Evolutionary conservation across 1,140 invertebrate genomes (phyloP).

Genomic region (Zophobas morio): DNA sequence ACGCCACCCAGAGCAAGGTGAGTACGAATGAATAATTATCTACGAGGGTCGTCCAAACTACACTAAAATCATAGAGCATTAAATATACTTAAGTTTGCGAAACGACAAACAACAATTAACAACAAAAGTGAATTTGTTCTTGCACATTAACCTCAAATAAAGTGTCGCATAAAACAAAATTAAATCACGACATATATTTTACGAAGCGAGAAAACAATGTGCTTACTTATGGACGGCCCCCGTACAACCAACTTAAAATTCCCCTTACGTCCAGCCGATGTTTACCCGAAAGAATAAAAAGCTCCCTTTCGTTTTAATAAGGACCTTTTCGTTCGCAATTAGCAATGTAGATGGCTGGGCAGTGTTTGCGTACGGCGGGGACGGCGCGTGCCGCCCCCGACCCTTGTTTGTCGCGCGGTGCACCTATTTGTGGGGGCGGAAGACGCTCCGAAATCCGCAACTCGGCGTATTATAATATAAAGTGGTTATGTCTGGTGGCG

Average conservation of each 20-base stretch:
- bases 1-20: slow-evolving; percentile 79
- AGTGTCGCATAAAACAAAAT: too few relatives aligned
- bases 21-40: too few relatives aligned
- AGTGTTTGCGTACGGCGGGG: slow-evolving; percentile 2
- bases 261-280: slow-evolving; percentile 9
- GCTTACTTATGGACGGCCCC: too few relatives aligned
- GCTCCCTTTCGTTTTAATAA: slow-evolving; percentile 5
- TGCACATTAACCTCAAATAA: too few relatives aligned
- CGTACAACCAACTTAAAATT: slow-evolving; percentile 8
- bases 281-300: not conserved
- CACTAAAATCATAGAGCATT: too few relatives aligned
- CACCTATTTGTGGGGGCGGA: slow-evolving; percentile 4
- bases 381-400: slow-evolving; percentile 9
- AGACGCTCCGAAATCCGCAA: slow-evolving; percentile 7
- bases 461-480: slow-evolving; percentile 55
- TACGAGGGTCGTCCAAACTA: too few relatives aligned
- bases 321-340: slow-evolving; percentile 15
- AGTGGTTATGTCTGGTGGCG: slow-evolving; percentile 54
- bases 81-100: too few relatives aligned
- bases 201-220: too few relatives aligned
- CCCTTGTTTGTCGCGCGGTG: not conserved
- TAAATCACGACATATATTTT: too few relatives aligned
- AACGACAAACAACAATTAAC: too few relatives aligned
- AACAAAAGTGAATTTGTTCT: too few relatives aligned
- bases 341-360: slow-evolving; percentile 25